Evolutionary conservation across 1,140 invertebrate genomes (phyloP).

Genomic region (Cydia pomonella): DNA sequence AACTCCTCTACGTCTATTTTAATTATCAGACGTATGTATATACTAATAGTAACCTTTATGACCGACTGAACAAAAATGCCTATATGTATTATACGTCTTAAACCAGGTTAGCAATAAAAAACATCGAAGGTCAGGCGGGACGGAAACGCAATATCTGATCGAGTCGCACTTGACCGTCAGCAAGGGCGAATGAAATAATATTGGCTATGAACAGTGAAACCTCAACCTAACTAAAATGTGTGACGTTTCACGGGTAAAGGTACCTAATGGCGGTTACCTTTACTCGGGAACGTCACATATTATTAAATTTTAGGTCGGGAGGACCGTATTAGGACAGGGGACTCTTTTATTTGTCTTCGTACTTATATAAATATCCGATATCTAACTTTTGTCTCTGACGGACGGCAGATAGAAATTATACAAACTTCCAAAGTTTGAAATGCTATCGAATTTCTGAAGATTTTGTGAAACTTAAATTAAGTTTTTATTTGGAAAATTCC

Average conservation of each 20-base stretch:
- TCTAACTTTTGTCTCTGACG: no score
- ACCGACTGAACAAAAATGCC: no score
- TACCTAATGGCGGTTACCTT: no score
- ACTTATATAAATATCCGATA: no score
- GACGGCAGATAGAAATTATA: not conserved
- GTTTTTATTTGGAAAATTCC: not conserved
- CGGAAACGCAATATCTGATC: conserved; percentile 3
- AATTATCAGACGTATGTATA: no score
- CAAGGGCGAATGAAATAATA: conserved; percentile 9
- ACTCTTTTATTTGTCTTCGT: no score
- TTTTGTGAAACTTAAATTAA: not conserved
- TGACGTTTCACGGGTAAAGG: no score
- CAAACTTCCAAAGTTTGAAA: not conserved
- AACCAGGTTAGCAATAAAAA: conserved; percentile 12
- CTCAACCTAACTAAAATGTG: no score
- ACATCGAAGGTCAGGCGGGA: conserved; percentile 16
- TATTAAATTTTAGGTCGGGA: no score
- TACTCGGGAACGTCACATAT: no score
- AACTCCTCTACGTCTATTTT: no score
- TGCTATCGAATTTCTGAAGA: not conserved
- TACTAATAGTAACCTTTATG: not conserved
- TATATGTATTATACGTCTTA: not conserved
- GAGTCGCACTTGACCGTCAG: conserved; percentile 9
- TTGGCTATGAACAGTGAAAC: not conserved
- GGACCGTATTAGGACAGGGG: no score